Percentiles rank a stretch among this genome's conserved stretches.
Evolutionary conservation across 2,113 vertebrate species (phyloP).

Genomic region (Phylloscopus trochilus): DNA sequence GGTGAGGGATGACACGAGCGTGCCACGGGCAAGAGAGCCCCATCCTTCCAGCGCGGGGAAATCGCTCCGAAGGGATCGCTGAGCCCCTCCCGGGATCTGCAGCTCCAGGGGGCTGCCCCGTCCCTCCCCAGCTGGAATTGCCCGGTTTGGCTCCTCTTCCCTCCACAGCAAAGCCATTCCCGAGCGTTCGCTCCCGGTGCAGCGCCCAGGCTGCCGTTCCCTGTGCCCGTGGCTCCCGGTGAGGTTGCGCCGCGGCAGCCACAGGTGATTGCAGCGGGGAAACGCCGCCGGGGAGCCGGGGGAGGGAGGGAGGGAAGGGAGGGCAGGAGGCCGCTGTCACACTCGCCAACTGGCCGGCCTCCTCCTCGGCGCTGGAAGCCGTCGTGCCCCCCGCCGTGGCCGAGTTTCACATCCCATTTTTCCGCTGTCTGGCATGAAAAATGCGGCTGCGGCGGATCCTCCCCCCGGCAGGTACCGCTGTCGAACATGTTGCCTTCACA

Average conservation of each 20-base stretch:
- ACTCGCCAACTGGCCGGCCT: neutral
- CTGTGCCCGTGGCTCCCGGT: too few species aligned
- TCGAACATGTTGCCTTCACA: slow-evolving; percentile 72
- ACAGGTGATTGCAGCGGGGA: accelerated
- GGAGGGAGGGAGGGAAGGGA: neutral
- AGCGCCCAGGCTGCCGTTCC: neutral
- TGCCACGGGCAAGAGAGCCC: too few species aligned
- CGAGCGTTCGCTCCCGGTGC: neutral
- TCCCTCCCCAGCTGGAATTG: neutral
- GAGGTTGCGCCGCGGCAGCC: neutral
- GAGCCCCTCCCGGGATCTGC: too few species aligned
- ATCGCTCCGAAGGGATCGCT: too few species aligned
- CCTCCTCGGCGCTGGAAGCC: neutral
- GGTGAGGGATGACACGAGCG: slow-evolving; percentile 13
- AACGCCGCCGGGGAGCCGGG: too few species aligned
- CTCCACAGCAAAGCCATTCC: neutral
- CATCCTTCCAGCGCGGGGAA: neutral
- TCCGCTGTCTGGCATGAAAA: slow-evolving; percentile 47
- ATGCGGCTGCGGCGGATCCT: neutral
- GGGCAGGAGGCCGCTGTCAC: accelerated
- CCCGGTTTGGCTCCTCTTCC: accelerated
- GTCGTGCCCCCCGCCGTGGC: neutral
- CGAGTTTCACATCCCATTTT: slow-evolving; percentile 7
- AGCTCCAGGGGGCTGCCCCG: neutral
- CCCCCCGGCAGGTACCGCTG: slow-evolving; percentile 69